Conservation (phyloP, 2,888 invertebrate genomes). For the Hoplodrina blanda region DNA sequence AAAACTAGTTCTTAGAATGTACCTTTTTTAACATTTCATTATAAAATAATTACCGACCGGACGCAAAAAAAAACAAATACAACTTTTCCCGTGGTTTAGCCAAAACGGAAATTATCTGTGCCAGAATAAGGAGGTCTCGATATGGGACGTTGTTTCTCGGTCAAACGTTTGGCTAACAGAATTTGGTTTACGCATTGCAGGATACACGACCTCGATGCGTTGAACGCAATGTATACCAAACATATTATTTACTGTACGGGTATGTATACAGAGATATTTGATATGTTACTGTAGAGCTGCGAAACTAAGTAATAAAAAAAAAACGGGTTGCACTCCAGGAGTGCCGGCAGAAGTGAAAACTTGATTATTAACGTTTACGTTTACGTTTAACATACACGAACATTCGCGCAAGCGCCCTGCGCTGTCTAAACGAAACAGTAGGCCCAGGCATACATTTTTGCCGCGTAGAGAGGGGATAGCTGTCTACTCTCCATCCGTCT, state of each 20-base stretch:
- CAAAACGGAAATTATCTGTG: slow-evolving; percentile 26
- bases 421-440: no score
- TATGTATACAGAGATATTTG: background rate
- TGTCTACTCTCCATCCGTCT: no score
- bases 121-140: slow-evolving; percentile 13
- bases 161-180: slow-evolving; percentile 38
- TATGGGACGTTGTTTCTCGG: slow-evolving; percentile 30
- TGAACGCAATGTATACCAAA: slow-evolving; percentile 24
- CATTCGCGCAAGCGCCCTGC: no score
- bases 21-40: background rate
- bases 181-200: slow-evolving; percentile 62
- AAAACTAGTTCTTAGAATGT: background rate
- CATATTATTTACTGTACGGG: background rate
- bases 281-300: no score
- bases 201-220: slow-evolving; percentile 50
- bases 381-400: no score
- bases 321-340: no score
- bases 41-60: background rate
- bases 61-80: background rate
- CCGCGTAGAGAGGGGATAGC: no score
- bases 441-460: no score
- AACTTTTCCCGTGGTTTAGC: background rate
- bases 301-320: background rate
- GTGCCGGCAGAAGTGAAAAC: no score
- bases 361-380: no score